Percentiles rank a stretch among this genome's conserved stretches.
phyloP scores from a whole-genome alignment of 2,113 vertebrate genomes.

The Brachyistius frenatus region DNA sequence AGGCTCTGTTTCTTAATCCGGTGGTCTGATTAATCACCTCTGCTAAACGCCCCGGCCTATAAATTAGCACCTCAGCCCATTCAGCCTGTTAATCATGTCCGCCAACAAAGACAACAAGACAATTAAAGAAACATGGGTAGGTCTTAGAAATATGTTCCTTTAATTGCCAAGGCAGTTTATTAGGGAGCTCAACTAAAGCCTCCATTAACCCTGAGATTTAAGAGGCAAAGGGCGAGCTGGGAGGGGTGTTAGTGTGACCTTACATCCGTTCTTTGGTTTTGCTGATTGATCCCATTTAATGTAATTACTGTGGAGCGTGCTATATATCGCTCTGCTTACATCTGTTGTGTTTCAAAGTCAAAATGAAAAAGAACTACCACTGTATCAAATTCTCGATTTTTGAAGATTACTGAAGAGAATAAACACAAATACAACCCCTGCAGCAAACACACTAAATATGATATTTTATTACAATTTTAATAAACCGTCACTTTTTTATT shows the following conservation, averaged over 20 bases:
- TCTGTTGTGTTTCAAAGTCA: background rate
- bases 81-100: conserved; percentile 71
- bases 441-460: background rate
- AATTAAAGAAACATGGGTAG: conserved; percentile 69
- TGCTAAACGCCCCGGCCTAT: conserved; percentile 51
- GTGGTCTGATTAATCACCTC: conserved; percentile 74
- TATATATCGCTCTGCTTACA: background rate
- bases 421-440: background rate
- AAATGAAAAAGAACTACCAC: too few species aligned
- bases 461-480: background rate
- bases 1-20: conserved; percentile 53
- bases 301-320: background rate
- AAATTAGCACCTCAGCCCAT: conserved; percentile 68
- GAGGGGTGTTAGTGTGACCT: conserved; percentile 3
- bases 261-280: background rate
- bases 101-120: conserved; percentile 67
- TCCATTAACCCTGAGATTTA: conserved; percentile 64
- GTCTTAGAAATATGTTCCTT: conserved; percentile 68
- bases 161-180: conserved; percentile 77
- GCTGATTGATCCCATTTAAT: background rate
- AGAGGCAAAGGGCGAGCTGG: conserved; percentile 3
- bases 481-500: background rate
- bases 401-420: background rate
- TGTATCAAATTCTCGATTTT: background rate
- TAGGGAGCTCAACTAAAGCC: conserved; percentile 61